Evolutionary conservation across 2,888 invertebrate genomes (phyloP).

Genomic region (Netelia inedita): DNA sequence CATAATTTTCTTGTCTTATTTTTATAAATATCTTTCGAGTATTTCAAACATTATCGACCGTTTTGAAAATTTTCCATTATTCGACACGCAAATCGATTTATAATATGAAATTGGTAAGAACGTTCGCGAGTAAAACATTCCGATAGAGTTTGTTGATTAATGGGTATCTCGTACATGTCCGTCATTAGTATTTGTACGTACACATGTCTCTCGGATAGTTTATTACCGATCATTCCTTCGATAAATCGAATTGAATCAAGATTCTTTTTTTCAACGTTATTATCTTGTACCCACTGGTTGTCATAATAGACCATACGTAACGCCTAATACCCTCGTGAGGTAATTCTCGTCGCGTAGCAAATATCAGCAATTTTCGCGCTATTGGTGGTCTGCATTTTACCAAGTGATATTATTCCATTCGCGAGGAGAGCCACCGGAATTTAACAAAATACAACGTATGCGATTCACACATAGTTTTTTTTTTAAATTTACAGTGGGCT

Average conservation of each 20-base stretch:
- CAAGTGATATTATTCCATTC: neutral
- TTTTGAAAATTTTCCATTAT: neutral
- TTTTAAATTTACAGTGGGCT: no score
- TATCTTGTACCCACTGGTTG: neutral
- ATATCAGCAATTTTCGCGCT: conserved; percentile 2
- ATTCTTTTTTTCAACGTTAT: neutral
- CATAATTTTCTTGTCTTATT: neutral
- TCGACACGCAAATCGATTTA: neutral
- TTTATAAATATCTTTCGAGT: neutral
- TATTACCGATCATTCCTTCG: conserved; percentile 1
- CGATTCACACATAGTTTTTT: no score
- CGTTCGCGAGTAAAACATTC: neutral
- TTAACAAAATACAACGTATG: no score
- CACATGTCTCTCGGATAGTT: neutral
- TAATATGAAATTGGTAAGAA: neutral
- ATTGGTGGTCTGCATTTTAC: neutral
- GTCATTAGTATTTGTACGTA: neutral
- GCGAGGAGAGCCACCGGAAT: neutral
- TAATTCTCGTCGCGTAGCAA: neutral
- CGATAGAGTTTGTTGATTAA: conserved; percentile 5
- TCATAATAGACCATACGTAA: neutral
- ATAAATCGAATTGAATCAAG: neutral
- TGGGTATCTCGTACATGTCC: neutral
- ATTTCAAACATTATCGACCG: neutral
- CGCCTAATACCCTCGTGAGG: neutral